Percentiles rank a stretch among this genome's conserved stretches.
phyloP scores from a whole-genome alignment of 2,113 vertebrate species.

The Pelvicachromis taeniatus region DNA sequence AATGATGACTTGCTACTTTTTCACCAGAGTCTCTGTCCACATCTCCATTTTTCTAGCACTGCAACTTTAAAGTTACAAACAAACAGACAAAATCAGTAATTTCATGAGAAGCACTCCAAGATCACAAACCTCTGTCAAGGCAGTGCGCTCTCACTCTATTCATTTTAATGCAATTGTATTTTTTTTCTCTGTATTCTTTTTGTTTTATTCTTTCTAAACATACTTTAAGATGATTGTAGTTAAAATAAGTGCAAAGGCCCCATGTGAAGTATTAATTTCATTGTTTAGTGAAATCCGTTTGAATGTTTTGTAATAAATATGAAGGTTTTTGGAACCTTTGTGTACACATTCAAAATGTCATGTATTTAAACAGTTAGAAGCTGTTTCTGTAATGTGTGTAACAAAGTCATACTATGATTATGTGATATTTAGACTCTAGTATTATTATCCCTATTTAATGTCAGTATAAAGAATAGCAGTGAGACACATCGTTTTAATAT shows the following conservation, averaged over 20 bases:
- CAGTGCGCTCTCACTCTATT: background rate
- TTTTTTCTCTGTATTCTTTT: background rate
- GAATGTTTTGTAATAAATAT: background rate
- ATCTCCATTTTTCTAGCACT: background rate
- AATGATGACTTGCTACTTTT: background rate
- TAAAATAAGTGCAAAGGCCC: background rate
- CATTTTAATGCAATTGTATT: accelerated
- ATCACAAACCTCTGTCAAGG: background rate
- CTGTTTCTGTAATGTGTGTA: background rate
- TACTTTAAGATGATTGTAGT: background rate
- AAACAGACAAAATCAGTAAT: background rate
- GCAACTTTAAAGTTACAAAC: background rate
- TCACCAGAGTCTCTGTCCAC: accelerated
- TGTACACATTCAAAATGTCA: accelerated
- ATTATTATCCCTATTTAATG: background rate
- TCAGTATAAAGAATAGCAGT: background rate
- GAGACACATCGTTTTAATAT: background rate
- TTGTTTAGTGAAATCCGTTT: background rate
- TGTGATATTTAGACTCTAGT: background rate
- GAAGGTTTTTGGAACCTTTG: background rate
- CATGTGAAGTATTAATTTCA: accelerated
- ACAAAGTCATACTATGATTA: background rate
- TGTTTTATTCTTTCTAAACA: background rate
- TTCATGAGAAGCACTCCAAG: background rate
- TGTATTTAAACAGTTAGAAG: background rate